These are phyloP conservation scores for Corydoras maculifer DNA, from an alignment of 2,113 vertebrate genomes.

Conservation along the genomic window DNA sequence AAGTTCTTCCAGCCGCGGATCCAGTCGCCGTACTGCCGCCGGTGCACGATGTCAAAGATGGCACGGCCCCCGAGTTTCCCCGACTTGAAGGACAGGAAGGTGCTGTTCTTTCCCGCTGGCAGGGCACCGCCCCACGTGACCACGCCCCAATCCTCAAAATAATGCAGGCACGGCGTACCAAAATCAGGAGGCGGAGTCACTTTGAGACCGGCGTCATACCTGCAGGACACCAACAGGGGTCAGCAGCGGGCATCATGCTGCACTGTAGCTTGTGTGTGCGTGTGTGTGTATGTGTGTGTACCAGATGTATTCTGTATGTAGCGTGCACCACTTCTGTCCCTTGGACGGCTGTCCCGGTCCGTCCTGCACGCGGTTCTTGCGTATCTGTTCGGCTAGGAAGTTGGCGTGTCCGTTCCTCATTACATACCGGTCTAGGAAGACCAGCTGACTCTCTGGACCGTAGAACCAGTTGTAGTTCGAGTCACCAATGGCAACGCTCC, in stretches of 20 bases:
- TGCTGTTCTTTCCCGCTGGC: constrained; percentile 74
- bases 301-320: constrained; percentile 98
- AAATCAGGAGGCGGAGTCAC: constrained; percentile 80
- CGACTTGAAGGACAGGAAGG: constrained; percentile 96
- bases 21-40: constrained; percentile 91
- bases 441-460: constrained; percentile 94
- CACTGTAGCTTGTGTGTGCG: not conserved
- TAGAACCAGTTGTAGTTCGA: constrained; percentile 99
- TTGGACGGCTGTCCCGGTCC: constrained; percentile 86
- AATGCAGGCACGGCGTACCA: constrained; percentile 76
- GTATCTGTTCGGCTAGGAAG: constrained; percentile 89
- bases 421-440: constrained; percentile 92
- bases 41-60: constrained; percentile 94
- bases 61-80: constrained; percentile 94
- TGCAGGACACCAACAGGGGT: constrained; percentile 45
- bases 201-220: constrained; percentile 84
- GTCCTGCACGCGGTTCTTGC: constrained; percentile 79
- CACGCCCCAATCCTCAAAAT: constrained; percentile 98
- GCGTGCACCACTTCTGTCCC: constrained; percentile 94
- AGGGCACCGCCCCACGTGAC: constrained; percentile 88
- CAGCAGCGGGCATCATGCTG: no score
- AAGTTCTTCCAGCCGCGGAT: constrained; percentile 95
- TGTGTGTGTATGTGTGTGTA: constrained; percentile 47
- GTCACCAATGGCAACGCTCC: constrained; percentile 91
- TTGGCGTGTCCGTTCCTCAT: constrained; percentile 96